Conservation (phyloP, 2,888 invertebrate genomes). For the Acleris laterana region DNA sequence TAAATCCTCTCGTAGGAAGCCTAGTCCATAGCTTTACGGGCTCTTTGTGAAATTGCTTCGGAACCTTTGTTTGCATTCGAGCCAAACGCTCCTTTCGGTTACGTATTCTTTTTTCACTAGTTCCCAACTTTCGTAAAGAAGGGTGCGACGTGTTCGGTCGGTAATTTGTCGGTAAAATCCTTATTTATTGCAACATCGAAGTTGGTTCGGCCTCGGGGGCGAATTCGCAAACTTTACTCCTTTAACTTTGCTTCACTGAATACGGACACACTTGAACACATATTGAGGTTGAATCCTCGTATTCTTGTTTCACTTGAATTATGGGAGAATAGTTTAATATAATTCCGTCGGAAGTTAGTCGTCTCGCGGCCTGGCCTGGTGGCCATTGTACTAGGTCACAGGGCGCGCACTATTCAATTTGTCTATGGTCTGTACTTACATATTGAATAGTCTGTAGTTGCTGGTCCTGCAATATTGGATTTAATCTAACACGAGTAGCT, state of each 20-base stretch:
- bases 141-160: constrained; percentile 78
- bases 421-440: not conserved
- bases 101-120: constrained; percentile 66
- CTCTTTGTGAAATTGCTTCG: constrained; percentile 44
- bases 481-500: not conserved
- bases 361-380: constrained; percentile 29
- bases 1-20: constrained; percentile 28
- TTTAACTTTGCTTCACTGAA: constrained; percentile 79
- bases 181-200: constrained; percentile 82
- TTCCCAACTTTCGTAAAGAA: constrained; percentile 70
- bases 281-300: constrained; percentile 79
- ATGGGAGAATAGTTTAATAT: constrained; percentile 70
- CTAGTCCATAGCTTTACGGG: constrained; percentile 35
- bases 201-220: constrained; percentile 79
- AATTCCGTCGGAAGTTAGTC: constrained; percentile 57
- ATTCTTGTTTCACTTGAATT: constrained; percentile 77
- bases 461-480: constrained; percentile 4
- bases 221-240: constrained; percentile 78
- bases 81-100: constrained; percentile 45
- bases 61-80: constrained; percentile 52
- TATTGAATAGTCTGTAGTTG: not conserved
- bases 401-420: constrained; percentile 1
- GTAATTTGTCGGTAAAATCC: constrained; percentile 84
- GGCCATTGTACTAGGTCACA: constrained; percentile 21
- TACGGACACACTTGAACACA: constrained; percentile 79